Conservation (phyloP, 2,888 invertebrate genomes). For the Conchocele bisecta region DNA sequence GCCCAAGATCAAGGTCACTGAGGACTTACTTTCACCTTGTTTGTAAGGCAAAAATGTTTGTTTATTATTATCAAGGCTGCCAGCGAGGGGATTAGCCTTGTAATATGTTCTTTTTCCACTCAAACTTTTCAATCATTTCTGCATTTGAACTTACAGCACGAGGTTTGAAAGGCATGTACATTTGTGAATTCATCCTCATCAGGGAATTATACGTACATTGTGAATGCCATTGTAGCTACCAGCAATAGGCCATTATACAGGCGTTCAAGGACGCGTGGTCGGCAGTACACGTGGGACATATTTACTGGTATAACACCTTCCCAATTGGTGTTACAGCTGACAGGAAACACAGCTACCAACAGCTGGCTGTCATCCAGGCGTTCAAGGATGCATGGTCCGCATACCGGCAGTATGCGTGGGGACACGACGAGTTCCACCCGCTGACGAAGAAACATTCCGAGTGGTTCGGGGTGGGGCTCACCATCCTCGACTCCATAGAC, state of each 20-base stretch:
- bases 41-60: too few species aligned
- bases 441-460: conserved; percentile 92
- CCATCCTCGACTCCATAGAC: conserved; percentile 96
- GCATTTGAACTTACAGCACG: too few species aligned
- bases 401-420: conserved; percentile 97
- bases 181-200: too few species aligned
- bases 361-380: conserved; percentile 93
- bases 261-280: conserved; percentile 97
- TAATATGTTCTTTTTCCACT: too few species aligned
- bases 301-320: not conserved
- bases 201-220: not conserved
- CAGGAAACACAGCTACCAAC: conserved; percentile 90
- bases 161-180: too few species aligned
- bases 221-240: conserved; percentile 84
- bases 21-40: too few species aligned
- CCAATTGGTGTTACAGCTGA: conserved; percentile 45
- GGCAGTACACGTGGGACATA: conserved; percentile 83
- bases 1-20: too few species aligned
- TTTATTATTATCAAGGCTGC: too few species aligned
- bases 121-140: too few species aligned
- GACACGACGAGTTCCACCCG: conserved; percentile 97
- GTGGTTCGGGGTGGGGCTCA: conserved; percentile 98
- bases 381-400: conserved; percentile 97
- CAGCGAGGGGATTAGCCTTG: too few species aligned
- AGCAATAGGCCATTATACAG: conserved; percentile 92